Conservation (phyloP, 2,888 invertebrate species). For the Calliphora vomitoria region DNA sequence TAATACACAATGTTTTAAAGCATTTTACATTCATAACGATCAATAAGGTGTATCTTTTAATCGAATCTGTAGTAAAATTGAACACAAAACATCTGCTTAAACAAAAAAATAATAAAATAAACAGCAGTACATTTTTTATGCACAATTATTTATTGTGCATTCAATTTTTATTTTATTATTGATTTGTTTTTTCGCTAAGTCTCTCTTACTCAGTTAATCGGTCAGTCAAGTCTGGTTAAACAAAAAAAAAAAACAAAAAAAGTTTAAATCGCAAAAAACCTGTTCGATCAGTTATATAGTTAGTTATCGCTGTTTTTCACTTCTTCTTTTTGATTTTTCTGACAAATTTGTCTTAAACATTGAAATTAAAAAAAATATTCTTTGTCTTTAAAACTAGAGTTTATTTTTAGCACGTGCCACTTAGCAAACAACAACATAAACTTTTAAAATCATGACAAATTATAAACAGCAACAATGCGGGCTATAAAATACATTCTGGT, state of each 20-base stretch:
- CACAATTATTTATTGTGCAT: conserved; percentile 33
- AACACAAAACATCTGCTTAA: conserved; percentile 10
- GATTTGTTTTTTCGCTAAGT: conserved; percentile 1
- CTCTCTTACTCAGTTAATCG: conserved; percentile 34
- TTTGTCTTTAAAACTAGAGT: conserved; percentile 61
- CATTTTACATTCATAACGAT: neutral
- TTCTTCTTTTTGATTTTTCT: conserved; percentile 3
- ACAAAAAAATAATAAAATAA: neutral
- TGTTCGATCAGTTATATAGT: conserved; percentile 47
- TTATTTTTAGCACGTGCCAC: conserved; percentile 74
- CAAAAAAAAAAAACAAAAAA: conserved; percentile 3
- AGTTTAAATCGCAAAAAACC: conserved; percentile 43
- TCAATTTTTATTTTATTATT: neutral
- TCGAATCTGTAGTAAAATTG: neutral
- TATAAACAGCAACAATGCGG: neutral
- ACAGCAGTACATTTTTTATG: neutral
- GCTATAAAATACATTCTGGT: conserved; percentile 39
- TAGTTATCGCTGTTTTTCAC: neutral
- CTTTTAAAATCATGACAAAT: conserved; percentile 13
- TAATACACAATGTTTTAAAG: neutral
- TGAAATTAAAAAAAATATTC: conserved; percentile 31
- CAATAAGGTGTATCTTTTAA: conserved; percentile 4
- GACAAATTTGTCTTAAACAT: conserved; percentile 11
- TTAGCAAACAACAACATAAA: conserved; percentile 40
- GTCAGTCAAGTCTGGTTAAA: conserved; percentile 32